Conservation (phyloP, 2,797 vertebrate genomes). For the Atherinosoma microstoma region DNA sequence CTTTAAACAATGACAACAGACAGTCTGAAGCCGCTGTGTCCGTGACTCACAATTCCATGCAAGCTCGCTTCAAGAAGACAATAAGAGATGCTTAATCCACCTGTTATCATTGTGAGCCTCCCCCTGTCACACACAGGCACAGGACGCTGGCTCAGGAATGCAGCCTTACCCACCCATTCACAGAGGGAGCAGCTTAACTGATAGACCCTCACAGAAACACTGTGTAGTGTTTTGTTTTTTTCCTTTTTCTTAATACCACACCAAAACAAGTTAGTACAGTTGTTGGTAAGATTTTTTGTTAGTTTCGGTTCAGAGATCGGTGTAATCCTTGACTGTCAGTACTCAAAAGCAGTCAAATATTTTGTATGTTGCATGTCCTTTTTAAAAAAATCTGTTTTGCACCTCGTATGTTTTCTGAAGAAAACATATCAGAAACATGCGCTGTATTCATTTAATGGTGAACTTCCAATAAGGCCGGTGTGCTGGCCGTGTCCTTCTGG, state of each 20-base stretch:
- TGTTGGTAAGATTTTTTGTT: conserved; percentile 27
- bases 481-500: conserved; percentile 34
- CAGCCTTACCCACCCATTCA: conserved; percentile 56
- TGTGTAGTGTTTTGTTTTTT: conserved; percentile 34
- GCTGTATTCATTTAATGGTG: background rate
- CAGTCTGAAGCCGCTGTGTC: conserved; percentile 46
- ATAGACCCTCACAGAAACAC: conserved; percentile 63
- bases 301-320: conserved; percentile 14
- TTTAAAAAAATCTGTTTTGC: background rate
- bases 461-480: background rate
- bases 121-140: conserved; percentile 59
- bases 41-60: conserved; percentile 54
- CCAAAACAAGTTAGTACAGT: conserved; percentile 58
- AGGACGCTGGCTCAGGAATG: conserved; percentile 71
- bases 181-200: conserved; percentile 59
- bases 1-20: conserved; percentile 52
- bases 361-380: background rate
- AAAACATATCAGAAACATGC: background rate
- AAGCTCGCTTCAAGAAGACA: conserved; percentile 53
- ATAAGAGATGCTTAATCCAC: conserved; percentile 77
- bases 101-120: conserved; percentile 75
- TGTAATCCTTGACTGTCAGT: background rate
- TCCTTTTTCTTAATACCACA: conserved; percentile 45
- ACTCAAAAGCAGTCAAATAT: background rate
- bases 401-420: background rate